Conservation (phyloP, 2,113 vertebrate species). For the Platanista minor region DNA sequence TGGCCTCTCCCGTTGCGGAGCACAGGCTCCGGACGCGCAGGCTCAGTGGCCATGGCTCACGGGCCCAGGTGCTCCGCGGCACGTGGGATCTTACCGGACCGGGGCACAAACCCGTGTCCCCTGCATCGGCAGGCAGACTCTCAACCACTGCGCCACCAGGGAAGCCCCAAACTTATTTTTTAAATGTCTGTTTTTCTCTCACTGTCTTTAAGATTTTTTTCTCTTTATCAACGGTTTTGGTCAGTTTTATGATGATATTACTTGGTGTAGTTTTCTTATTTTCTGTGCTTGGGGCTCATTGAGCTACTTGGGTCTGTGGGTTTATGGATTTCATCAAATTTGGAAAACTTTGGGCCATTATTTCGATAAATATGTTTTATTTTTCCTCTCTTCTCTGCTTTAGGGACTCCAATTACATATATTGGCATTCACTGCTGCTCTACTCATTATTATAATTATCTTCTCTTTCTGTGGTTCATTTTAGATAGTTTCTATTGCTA, state of each 20-base stretch:
- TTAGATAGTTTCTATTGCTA: neutral
- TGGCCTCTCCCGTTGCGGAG: no score
- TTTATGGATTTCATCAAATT: neutral
- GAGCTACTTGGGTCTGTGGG: neutral
- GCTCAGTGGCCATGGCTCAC: no score
- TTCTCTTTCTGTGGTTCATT: neutral
- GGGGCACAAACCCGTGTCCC: no score
- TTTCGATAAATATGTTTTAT: slow-evolving; percentile 10
- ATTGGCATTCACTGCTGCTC: neutral
- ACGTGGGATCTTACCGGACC: no score
- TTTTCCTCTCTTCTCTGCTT: neutral
- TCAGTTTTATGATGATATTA: neutral
- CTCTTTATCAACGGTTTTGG: neutral
- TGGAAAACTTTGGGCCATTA: neutral
- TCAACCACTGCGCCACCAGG: no score
- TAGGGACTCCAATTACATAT: neutral
- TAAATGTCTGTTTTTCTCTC: neutral
- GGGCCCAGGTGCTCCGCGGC: no score
- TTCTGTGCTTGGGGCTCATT: neutral
- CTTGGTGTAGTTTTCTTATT: neutral
- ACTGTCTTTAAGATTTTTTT: neutral
- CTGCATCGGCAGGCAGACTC: no score
- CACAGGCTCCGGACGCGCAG: no score
- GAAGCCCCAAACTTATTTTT: neutral
- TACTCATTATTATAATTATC: neutral